Percentiles rank a stretch among this genome's conserved stretches.
These are phyloP conservation scores for Lithosia quadra DNA, from an alignment of 2,888 invertebrate genomes.

Conservation along the genomic window DNA sequence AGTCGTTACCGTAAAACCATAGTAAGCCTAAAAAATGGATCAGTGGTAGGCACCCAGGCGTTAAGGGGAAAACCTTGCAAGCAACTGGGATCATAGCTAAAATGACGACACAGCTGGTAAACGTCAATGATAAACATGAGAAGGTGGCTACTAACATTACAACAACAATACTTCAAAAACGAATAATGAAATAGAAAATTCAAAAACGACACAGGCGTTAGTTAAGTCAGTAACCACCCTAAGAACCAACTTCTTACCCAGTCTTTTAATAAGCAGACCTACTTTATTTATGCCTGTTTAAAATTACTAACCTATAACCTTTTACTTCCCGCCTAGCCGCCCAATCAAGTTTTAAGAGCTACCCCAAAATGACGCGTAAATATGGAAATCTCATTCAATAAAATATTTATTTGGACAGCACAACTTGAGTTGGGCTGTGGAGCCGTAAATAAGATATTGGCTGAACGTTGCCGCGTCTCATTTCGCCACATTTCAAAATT, in stretches of 20 bases:
- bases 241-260: too few relatives aligned
- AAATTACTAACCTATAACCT: conserved; percentile 8
- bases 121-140: too few relatives aligned
- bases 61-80: too few relatives aligned
- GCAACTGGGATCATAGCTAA: too few relatives aligned
- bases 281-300: neutral
- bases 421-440: conserved; percentile 36
- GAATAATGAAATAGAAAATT: too few relatives aligned
- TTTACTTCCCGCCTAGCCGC: conserved; percentile 13
- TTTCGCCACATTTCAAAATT: conserved; percentile 71
- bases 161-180: too few relatives aligned
- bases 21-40: too few relatives aligned
- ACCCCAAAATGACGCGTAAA: conserved; percentile 13
- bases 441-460: conserved; percentile 47
- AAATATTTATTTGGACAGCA: conserved; percentile 51
- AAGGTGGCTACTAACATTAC: too few relatives aligned
- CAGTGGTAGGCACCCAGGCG: too few relatives aligned
- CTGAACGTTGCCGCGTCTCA: conserved; percentile 56
- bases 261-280: neutral
- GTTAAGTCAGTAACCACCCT: too few relatives aligned
- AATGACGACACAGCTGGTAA: too few relatives aligned
- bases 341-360: conserved; percentile 11
- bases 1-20: neutral
- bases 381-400: conserved; percentile 49
- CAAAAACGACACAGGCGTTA: too few relatives aligned